phyloP scores from a whole-genome alignment of 2,888 invertebrate genomes.

The Drosophila cognata region DNA sequence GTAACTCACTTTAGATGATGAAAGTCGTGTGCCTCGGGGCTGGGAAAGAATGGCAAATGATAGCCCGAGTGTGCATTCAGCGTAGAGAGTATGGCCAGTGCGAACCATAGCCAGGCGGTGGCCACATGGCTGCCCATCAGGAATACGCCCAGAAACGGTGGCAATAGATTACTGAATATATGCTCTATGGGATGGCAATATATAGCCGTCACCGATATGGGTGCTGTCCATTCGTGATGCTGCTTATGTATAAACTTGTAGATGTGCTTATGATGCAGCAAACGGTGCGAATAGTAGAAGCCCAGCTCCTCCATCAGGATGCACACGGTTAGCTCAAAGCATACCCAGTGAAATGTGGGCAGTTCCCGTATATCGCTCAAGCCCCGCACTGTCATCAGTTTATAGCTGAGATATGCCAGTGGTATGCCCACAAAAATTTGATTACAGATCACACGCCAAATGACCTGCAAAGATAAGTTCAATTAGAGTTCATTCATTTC shows the following conservation, averaged over 20 bases:
- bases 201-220: conserved; percentile 92
- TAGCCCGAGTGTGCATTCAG: conserved; percentile 94
- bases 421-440: conserved; percentile 90
- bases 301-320: conserved; percentile 92
- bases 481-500: background rate
- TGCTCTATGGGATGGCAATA: conserved; percentile 93
- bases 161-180: conserved; percentile 91
- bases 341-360: conserved; percentile 91
- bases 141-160: conserved; percentile 90
- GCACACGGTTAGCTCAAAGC: conserved; percentile 90
- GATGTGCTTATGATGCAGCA: conserved; percentile 90
- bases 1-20: conserved; percentile 91
- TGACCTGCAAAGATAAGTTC: conserved; percentile 85
- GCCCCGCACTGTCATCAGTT: conserved; percentile 89
- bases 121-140: conserved; percentile 91
- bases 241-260: conserved; percentile 94
- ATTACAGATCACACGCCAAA: conserved; percentile 90
- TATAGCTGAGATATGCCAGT: conserved; percentile 87
- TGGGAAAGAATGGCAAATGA: conserved; percentile 93
- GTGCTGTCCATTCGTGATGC: conserved; percentile 95
- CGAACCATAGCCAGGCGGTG: conserved; percentile 92
- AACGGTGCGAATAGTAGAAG: conserved; percentile 94
- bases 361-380: conserved; percentile 88
- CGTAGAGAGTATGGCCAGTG: conserved; percentile 91
- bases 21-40: conserved; percentile 94